These are phyloP conservation scores for Agrochola lota DNA, from an alignment of 2,888 invertebrate genomes.

Conservation along the genomic window DNA sequence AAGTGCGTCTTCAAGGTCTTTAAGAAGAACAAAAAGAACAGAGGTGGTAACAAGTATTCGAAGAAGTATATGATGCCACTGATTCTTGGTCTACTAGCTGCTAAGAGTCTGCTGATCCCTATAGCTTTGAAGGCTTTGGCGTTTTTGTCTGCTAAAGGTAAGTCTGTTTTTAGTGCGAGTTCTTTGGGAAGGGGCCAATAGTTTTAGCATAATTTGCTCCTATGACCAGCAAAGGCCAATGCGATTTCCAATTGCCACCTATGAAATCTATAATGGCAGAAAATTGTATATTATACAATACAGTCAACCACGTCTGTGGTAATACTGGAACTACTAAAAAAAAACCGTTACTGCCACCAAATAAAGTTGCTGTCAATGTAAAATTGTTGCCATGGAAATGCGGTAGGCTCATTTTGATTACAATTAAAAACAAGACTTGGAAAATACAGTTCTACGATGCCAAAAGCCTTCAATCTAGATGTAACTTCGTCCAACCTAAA, in stretches of 20 bases:
- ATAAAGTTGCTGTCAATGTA: background rate
- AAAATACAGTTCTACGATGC: background rate
- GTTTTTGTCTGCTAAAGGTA: conserved; percentile 91
- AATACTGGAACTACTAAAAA: background rate
- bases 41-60: conserved; percentile 56
- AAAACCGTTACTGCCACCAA: background rate
- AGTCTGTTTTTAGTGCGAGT: conserved; percentile 22
- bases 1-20: conserved; percentile 84
- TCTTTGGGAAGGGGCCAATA: background rate
- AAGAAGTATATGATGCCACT: conserved; percentile 91
- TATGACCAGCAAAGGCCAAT: background rate
- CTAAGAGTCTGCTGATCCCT: conserved; percentile 92
- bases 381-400: background rate
- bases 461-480: background rate
- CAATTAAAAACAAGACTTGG: background rate
- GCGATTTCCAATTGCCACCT: background rate
- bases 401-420: background rate
- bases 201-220: background rate
- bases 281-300: background rate
- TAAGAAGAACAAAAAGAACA: conserved; percentile 73
- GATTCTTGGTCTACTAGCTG: conserved; percentile 91
- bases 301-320: background rate
- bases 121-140: conserved; percentile 92
- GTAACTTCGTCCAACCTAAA: background rate
- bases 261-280: background rate